Evolutionary conservation across 2,797 vertebrate species (phyloP).

Genomic region (Semotilus atromaculatus): DNA sequence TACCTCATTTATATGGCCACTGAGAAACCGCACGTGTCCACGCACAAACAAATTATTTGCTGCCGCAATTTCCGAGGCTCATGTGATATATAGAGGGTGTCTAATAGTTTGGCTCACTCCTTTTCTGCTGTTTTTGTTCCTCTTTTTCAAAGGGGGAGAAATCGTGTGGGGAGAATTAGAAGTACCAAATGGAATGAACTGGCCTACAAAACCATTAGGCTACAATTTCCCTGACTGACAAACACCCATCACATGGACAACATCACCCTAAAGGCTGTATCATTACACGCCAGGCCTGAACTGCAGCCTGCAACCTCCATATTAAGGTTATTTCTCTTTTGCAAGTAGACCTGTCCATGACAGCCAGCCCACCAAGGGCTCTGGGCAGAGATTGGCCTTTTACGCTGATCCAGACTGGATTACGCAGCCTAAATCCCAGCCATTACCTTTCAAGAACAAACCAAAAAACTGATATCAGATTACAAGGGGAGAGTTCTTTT

Average conservation of each 20-base stretch:
- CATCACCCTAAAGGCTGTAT: slow-evolving; percentile 20
- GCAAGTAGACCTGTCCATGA: slow-evolving; percentile 14
- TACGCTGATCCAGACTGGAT: slow-evolving; percentile 11
- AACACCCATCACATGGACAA: slow-evolving; percentile 23
- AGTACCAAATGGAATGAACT: slow-evolving; percentile 33
- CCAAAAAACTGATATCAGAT: slow-evolving; percentile 1
- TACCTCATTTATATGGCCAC: slow-evolving; percentile 53
- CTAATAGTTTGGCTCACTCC: slow-evolving; percentile 53
- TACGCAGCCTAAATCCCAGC: slow-evolving; percentile 11
- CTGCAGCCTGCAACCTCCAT: neutral
- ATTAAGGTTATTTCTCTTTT: slow-evolving; percentile 40
- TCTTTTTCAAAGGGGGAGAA: slow-evolving; percentile 11
- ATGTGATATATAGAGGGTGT: slow-evolving; percentile 52
- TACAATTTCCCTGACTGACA: slow-evolving; percentile 34
- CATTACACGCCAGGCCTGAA: slow-evolving; percentile 12
- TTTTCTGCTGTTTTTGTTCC: slow-evolving; percentile 25
- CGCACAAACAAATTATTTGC: slow-evolving; percentile 43
- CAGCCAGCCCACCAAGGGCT: slow-evolving; percentile 21
- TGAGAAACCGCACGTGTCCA: slow-evolving; percentile 5
- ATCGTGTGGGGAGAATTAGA: slow-evolving; percentile 23
- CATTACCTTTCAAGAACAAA: slow-evolving; percentile 15
- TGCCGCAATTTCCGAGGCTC: slow-evolving; percentile 38
- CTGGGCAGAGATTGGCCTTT: slow-evolving; percentile 23
- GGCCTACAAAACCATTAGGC: slow-evolving; percentile 29
- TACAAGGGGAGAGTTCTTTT: neutral